Base-by-base conservation (phyloP, 2,113 vertebrate genomes). In the Steatornis caripensis region DNA sequence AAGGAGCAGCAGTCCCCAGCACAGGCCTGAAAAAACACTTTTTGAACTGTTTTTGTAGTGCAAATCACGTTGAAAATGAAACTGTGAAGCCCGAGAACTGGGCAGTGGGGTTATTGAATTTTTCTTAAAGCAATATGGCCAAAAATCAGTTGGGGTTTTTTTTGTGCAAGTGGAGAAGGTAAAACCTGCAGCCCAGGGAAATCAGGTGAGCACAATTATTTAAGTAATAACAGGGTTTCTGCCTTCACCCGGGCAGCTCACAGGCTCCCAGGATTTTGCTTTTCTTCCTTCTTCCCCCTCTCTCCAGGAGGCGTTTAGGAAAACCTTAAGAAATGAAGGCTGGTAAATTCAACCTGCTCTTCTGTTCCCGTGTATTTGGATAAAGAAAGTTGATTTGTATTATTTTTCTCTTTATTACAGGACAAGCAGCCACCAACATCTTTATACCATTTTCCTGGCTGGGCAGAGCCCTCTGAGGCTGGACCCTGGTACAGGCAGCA, bases 31-130 rank as follows among this genome's bases (percentile, higher is more conserved):
- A 48, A 62, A 41, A 78, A 8, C 17, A 2, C 11, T 29, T 53
- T 51, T 11, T 24, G 37, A 54, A 37, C n/a, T 0, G 0, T 15
- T 4, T 10, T 3, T 21, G 8, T 6, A 4, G 23, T 3, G 1
- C 8, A 49, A 18, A 54, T 46, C 24, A 5, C 3, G 0, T 3
- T 9, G 45, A 29, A 41, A 74, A 36, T 0, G 3, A 32, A 64
- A 21, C 58, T 20, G 54, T 6, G 55, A 36, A 7, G 23, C 19
- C 4, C 36, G 8, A 5, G 60, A 29, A 30, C 39, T 12, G 30
- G 68, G 68, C 36, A 12, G 22, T 9, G 15, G 11, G 11, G 29
- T 24, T 43, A 10, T 3, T 16, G 58, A 29, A 7, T 46, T 30
- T 10, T 26, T 64, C 54, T 32, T 29, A 1, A 17, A 17, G 5